These are phyloP conservation scores for Donacobius atricapilla DNA, from an alignment of 2,113 vertebrate species.

Conservation along the genomic window DNA sequence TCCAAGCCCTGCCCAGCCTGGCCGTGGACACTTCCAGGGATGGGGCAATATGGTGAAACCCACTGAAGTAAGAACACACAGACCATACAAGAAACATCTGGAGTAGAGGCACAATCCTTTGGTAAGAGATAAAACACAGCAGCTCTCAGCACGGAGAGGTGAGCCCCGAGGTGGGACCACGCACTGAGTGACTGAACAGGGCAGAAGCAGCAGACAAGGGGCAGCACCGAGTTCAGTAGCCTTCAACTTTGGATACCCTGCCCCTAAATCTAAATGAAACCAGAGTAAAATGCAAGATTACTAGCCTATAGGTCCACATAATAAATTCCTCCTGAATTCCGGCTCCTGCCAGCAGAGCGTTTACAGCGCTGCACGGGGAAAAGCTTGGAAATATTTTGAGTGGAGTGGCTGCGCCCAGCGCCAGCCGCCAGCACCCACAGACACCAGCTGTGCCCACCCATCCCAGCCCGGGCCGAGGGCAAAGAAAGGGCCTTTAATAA, in stretches of 20 bases:
- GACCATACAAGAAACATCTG: neutral
- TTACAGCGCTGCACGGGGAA: accelerated
- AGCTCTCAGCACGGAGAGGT: neutral
- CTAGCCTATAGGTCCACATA: neutral
- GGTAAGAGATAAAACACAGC: neutral
- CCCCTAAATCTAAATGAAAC: neutral
- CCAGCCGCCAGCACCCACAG: accelerated
- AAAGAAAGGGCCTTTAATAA: slow-evolving; percentile 59
- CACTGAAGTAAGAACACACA: neutral
- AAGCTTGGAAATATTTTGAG: neutral
- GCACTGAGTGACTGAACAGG: neutral
- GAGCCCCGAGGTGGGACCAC: accelerated
- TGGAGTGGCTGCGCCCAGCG: accelerated
- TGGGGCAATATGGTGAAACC: neutral
- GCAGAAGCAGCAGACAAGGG: neutral
- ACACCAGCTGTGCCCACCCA: neutral
- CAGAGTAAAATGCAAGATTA: neutral
- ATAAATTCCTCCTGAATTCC: neutral
- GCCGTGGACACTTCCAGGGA: neutral
- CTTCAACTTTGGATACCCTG: neutral
- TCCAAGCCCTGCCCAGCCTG: accelerated
- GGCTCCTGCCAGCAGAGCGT: neutral
- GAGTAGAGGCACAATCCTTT: neutral
- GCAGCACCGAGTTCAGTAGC: neutral
- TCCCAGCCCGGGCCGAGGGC: neutral